Evolutionary conservation across 2,797 vertebrate species (phyloP).

Genomic region (Protosalanx chinensis): DNA sequence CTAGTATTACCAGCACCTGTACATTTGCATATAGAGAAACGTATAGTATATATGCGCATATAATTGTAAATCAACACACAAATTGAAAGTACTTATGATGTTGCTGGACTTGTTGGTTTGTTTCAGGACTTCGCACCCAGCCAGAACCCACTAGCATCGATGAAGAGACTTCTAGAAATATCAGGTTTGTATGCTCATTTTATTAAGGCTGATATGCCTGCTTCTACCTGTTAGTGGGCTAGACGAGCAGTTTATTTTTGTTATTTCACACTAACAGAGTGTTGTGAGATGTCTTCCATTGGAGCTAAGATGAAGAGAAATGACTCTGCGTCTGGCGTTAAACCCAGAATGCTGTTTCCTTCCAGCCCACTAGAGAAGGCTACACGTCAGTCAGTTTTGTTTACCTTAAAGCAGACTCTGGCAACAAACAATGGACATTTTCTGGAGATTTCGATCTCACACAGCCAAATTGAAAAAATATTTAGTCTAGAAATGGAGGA

Average conservation of each 20-base stretch:
- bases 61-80: neutral
- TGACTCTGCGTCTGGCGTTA: neutral
- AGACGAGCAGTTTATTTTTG: neutral
- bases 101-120: neutral
- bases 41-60: conserved; percentile 7
- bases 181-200: conserved; percentile 20
- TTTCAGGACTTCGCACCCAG: conserved; percentile 13
- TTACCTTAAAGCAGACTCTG: too few relatives aligned
- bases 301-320: conserved; percentile 20
- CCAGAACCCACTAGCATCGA: neutral
- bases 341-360: conserved; percentile 26
- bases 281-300: neutral
- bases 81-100: neutral
- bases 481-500: neutral
- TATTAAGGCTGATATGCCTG: neutral
- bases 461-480: neutral
- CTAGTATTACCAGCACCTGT: too few relatives aligned
- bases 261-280: neutral
- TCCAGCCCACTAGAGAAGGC: conserved; percentile 36
- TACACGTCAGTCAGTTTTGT: conserved; percentile 26
- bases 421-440: too few relatives aligned
- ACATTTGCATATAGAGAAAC: neutral
- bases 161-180: conserved; percentile 27
- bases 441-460: too few relatives aligned
- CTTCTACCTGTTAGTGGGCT: neutral